Percentiles rank a stretch among this genome's conserved stretches.
These are phyloP conservation scores for Corythoichthys intestinalis DNA, from an alignment of 2,113 vertebrate species.

Conservation along the genomic window DNA sequence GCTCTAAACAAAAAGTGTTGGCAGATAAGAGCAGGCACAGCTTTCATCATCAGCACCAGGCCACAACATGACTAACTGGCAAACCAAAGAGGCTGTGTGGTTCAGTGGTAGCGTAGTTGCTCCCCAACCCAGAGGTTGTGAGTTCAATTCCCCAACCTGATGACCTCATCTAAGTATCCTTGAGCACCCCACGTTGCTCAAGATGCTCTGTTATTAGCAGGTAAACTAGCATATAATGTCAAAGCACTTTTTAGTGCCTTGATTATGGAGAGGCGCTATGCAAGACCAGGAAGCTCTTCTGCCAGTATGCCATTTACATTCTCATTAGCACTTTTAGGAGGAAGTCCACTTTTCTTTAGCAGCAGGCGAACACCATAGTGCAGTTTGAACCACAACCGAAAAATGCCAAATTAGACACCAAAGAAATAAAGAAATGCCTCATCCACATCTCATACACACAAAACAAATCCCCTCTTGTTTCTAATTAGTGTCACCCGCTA, in stretches of 20 bases:
- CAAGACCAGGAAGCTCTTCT: slow-evolving; percentile 25
- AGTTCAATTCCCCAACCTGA: too few species aligned
- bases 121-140: too few species aligned
- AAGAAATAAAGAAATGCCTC: slow-evolving; percentile 8
- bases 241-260: too few species aligned
- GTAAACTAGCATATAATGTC: too few species aligned
- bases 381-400: slow-evolving; percentile 16
- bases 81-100: neutral
- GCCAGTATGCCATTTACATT: slow-evolving; percentile 12
- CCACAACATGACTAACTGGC: slow-evolving; percentile 1
- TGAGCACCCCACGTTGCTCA: too few species aligned
- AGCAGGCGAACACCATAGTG: slow-evolving; percentile 19
- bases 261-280: neutral
- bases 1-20: slow-evolving; percentile 17
- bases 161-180: too few species aligned
- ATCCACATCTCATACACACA: slow-evolving; percentile 5
- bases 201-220: too few species aligned
- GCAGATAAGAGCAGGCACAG: slow-evolving; percentile 23
- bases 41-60: slow-evolving; percentile 28
- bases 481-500: slow-evolving; percentile 64
- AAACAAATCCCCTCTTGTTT: slow-evolving; percentile 4
- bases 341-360: slow-evolving; percentile 7
- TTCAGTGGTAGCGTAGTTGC: too few species aligned
- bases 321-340: neutral
- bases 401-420: neutral